These are phyloP conservation scores for Diprion similis DNA, from an alignment of 1,140 invertebrate genomes.

Conservation along the genomic window DNA sequence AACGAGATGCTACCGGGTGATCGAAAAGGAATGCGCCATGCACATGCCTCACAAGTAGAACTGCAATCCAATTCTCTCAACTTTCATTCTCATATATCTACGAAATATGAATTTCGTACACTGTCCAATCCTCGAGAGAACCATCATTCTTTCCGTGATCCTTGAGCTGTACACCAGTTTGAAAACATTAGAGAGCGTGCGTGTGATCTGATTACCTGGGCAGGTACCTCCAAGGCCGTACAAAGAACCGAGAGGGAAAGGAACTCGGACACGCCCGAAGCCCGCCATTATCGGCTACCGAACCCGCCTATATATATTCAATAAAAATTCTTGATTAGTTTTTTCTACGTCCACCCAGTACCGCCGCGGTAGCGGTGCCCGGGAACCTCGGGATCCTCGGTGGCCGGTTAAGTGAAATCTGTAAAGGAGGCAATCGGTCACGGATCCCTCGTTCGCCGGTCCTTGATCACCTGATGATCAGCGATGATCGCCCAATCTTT, in stretches of 20 bases:
- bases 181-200: too few species aligned
- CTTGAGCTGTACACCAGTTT: too few species aligned
- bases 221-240: too few species aligned
- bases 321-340: conserved; percentile 6
- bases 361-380: not conserved
- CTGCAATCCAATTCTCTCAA: too few species aligned
- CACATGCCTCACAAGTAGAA: too few species aligned
- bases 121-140: not conserved
- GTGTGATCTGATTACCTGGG: too few species aligned
- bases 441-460: not conserved
- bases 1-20: not conserved
- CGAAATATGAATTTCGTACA: not conserved
- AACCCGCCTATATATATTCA: not conserved
- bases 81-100: too few species aligned
- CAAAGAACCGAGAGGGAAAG: too few species aligned
- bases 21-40: not conserved
- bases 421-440: not conserved
- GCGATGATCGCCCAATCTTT: conserved; percentile 7
- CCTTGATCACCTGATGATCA: not conserved
- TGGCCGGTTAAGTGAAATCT: conserved; percentile 2
- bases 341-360: not conserved
- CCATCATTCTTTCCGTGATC: too few species aligned
- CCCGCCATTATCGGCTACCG: not conserved
- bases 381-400: not conserved
- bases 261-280: not conserved